A percentile compares a stretch with the other conserved stretches of the same genome.
Conservation (phyloP, 2,888 invertebrate species). For the Caenorhabditis parvicauda region DNA sequence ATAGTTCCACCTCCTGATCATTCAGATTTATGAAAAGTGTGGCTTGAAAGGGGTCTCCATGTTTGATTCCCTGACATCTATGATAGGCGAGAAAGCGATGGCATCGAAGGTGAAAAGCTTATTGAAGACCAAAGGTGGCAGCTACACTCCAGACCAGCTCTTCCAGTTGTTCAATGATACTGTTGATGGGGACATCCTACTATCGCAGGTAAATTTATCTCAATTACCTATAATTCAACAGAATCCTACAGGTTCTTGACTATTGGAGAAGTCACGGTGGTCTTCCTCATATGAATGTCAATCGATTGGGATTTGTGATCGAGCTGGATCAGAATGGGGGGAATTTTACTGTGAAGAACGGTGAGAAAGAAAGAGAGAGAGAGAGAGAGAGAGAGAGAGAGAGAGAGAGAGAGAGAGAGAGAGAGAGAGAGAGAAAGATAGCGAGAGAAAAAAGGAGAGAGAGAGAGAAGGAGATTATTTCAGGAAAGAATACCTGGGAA, state of each 20-base stretch:
- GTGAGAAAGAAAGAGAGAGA: neutral
- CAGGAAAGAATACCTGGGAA: slow-evolving; percentile 28
- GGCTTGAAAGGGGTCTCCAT: slow-evolving; percentile 32
- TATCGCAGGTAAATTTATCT: slow-evolving; percentile 23
- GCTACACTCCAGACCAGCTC: slow-evolving; percentile 4
- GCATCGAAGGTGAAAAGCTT: slow-evolving; percentile 28
- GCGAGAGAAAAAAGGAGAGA: neutral
- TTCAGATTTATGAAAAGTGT: slow-evolving; percentile 26
- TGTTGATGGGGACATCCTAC: slow-evolving; percentile 22
- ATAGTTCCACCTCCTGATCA: neutral
- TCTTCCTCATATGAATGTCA: slow-evolving; percentile 24
- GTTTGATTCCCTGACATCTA: slow-evolving; percentile 27
- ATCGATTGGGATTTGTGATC: slow-evolving; percentile 26
- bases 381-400: neutral
- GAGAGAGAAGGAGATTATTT: neutral
- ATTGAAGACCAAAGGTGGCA: slow-evolving; percentile 19
- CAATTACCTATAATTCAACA: neutral
- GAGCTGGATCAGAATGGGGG: slow-evolving; percentile 24
- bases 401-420: neutral
- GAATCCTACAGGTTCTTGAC: slow-evolving; percentile 17
- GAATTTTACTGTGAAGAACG: slow-evolving; percentile 28
- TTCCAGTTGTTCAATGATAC: slow-evolving; percentile 19
- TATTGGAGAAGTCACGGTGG: slow-evolving; percentile 38
- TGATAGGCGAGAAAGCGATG: slow-evolving; percentile 31
- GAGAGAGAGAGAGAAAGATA: neutral